phyloP scores from a whole-genome alignment of 2,888 invertebrate genomes.

The Eupithecia vulgata region DNA sequence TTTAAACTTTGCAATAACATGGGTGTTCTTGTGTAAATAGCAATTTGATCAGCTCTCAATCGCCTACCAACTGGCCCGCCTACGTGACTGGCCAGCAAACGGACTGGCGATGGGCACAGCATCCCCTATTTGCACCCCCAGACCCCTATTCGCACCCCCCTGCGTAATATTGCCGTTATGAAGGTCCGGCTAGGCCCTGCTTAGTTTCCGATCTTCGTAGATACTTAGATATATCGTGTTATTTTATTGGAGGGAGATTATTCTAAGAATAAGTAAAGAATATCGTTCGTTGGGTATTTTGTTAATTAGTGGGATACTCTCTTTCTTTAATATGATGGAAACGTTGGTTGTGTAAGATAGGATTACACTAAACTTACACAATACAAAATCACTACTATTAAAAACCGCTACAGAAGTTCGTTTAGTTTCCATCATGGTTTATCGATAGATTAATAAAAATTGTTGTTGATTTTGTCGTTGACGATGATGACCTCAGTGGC shows the following conservation, averaged over 20 bases:
- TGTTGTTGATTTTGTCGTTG: no score
- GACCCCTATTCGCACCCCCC: conserved; percentile 41
- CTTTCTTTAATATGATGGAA: neutral
- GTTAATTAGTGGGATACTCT: neutral
- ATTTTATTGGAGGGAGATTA: conserved; percentile 1
- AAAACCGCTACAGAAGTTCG: no score
- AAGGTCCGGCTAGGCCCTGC: conserved; percentile 57
- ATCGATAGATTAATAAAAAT: no score
- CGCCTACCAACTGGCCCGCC: conserved; percentile 53
- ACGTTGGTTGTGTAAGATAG: neutral
- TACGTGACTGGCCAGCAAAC: conserved; percentile 76
- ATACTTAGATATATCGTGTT: conserved; percentile 3
- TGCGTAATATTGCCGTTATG: conserved; percentile 76
- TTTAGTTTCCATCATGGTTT: no score
- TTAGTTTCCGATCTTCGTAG: conserved; percentile 33
- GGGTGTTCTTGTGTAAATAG: conserved; percentile 5
- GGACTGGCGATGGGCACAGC: conserved; percentile 76
- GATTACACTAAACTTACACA: neutral
- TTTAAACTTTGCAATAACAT: conserved; percentile 3
- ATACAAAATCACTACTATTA: no score
- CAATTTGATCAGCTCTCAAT: conserved; percentile 4
- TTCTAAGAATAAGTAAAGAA: neutral
- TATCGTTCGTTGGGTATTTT: neutral
- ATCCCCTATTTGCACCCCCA: conserved; percentile 78
- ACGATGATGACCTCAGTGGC: no score